Conservation (phyloP, 1,140 invertebrate genomes). For the Arion vulgaris region DNA sequence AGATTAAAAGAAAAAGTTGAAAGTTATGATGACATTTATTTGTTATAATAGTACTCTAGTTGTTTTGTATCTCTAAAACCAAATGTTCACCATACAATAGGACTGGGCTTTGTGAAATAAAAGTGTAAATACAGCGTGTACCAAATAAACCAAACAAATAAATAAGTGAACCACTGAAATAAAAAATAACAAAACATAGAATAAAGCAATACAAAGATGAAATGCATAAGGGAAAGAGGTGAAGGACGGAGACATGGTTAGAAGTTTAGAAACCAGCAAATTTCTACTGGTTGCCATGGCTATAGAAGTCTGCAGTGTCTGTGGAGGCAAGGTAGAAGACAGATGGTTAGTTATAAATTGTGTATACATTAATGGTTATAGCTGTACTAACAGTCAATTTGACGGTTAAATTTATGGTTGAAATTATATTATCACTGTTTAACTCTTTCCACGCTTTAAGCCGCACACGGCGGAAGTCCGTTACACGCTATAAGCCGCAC, state of each 20-base stretch:
- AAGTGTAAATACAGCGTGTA: neutral
- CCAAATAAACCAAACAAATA: neutral
- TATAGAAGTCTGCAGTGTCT: neutral
- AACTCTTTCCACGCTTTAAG: too few relatives aligned
- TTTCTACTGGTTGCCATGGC: neutral
- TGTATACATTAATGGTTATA: too few relatives aligned
- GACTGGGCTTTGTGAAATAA: too few relatives aligned
- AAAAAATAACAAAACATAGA: neutral
- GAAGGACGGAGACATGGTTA: neutral
- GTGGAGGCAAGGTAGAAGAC: neutral
- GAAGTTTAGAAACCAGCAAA: neutral
- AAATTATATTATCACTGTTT: too few relatives aligned
- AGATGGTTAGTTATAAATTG: too few relatives aligned
- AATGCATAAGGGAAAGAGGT: neutral
- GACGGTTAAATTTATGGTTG: too few relatives aligned
- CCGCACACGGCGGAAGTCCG: too few relatives aligned
- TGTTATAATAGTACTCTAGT: too few relatives aligned
- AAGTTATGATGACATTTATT: too few relatives aligned
- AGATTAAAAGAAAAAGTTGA: too few relatives aligned
- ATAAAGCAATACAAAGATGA: neutral
- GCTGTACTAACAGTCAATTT: too few relatives aligned
- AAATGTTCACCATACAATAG: neutral
- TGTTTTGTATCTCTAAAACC: neutral
- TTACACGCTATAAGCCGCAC: too few relatives aligned
- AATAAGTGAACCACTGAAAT: neutral